Percentiles rank a stretch among this genome's conserved stretches.
phyloP scores from a whole-genome alignment of 2,797 vertebrate genomes.

The Chelmon rostratus region DNA sequence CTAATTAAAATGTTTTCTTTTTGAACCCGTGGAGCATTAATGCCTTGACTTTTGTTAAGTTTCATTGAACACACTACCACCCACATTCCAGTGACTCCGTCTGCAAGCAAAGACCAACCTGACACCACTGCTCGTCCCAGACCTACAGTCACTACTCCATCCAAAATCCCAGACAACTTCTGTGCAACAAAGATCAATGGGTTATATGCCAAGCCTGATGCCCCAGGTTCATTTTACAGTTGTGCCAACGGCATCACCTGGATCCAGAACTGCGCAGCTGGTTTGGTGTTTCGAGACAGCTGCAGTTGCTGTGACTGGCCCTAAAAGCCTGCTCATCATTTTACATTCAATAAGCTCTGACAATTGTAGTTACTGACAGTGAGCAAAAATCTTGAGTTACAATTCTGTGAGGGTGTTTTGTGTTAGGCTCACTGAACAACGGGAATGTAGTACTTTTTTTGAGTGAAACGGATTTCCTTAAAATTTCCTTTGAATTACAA shows the following conservation, averaged over 20 bases:
- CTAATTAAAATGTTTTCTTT: no score
- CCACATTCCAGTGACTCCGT: not conserved
- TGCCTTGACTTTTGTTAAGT: not conserved
- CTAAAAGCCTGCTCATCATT: not conserved
- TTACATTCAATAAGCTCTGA: not conserved
- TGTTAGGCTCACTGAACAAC: no score
- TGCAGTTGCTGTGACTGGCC: constrained; percentile 80
- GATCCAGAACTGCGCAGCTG: constrained; percentile 56
- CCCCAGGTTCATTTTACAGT: constrained; percentile 64
- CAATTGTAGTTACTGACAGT: not conserved
- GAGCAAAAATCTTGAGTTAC: no score
- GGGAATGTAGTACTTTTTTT: no score
- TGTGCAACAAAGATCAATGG: constrained; percentile 66
- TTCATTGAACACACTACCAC: not conserved
- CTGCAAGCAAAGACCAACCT: not conserved
- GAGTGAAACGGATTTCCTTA: no score
- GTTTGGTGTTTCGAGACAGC: constrained; percentile 61
- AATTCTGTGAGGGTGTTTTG: no score
- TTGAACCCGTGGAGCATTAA: no score
- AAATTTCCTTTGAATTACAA: no score
- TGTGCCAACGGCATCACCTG: constrained; percentile 64
- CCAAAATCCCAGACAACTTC: constrained; percentile 44
- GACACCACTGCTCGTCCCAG: not conserved
- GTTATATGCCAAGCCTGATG: constrained; percentile 65
- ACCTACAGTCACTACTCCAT: constrained; percentile 1